Evolutionary conservation across 2,888 invertebrate species (phyloP).

Genomic region (Papilio elwesi): DNA sequence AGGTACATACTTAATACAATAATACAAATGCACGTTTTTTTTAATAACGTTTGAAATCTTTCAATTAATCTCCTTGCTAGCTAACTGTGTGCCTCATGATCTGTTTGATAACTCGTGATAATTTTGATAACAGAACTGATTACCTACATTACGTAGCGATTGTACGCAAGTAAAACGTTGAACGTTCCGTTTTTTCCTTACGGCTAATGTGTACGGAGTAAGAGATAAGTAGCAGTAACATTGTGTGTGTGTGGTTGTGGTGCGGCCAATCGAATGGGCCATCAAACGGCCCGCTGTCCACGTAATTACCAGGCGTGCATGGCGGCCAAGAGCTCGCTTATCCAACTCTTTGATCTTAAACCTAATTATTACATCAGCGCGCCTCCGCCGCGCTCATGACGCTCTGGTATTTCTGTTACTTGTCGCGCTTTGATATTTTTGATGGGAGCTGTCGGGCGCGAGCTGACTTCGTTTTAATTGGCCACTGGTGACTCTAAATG

Average conservation of each 20-base stretch:
- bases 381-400: constrained; percentile 56
- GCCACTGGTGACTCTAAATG: constrained; percentile 5
- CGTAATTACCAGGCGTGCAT: constrained; percentile 65
- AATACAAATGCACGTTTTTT: no score
- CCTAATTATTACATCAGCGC: constrained; percentile 67
- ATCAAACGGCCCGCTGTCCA: constrained; percentile 53
- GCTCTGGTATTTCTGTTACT: constrained; percentile 64
- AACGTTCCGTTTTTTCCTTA: constrained; percentile 4
- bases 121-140: constrained; percentile 29
- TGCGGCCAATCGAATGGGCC: constrained; percentile 39
- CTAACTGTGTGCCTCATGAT: constrained; percentile 24
- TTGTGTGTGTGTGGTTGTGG: constrained; percentile 37
- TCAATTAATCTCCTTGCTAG: constrained; percentile 4
- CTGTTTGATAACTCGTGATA: constrained; percentile 18
- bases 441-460: constrained; percentile 38
- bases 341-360: constrained; percentile 67
- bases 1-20: no score
- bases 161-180: background rate
- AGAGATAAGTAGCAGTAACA: constrained; percentile 32
- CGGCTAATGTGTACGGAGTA: background rate
- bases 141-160: constrained; percentile 11
- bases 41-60: constrained; percentile 4
- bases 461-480: constrained; percentile 36
- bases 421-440: constrained; percentile 53
- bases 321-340: constrained; percentile 55